Evolutionary conservation across 2,888 invertebrate genomes (phyloP), one percentile per base, ranked within the genome.

Genomic region (Nymphalis c-album): DNA sequence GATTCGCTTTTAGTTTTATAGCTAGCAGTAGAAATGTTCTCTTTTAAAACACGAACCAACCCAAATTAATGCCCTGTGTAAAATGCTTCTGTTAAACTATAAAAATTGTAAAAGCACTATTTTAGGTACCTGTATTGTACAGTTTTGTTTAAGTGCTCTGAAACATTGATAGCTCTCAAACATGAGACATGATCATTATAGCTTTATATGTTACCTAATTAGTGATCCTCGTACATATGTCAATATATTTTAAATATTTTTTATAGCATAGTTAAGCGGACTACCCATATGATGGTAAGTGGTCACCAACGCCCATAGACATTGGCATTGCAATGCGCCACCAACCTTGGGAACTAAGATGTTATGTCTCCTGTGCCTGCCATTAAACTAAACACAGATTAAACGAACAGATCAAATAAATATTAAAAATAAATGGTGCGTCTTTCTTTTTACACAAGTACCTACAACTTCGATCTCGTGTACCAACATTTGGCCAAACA

Each of bases 1-100:
- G 80, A 83, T 81, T 81, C 76, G 81, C 80, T 82, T 82, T 82
- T 70, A 78, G 81, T 85, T 87, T 88, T 85, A 87, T 80, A 82
- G 80, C 78, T 74, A 80, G 80, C 80, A 82, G 79, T 80, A 76
- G 77, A 75, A 75, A 76, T 73, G 71, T 71, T 70, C 74, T 74
- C 73, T 80, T n/a, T 83, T 80, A 79, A 83, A 82, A 40, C 13
- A 10, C 40, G 77, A 74, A 73, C 75, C 74, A 73, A 75, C 76
- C 74, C 71, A 73, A 78, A 79, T 83, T 82, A 82, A 82, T 80
- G 76, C 69, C 66, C 71, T 73, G 68, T 75, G 76, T 77, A 75
- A 76, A 79, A 71, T 74, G 60, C 59, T 62, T 68, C 63, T 65
- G 66, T 64, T 48, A 61, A 65, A 58, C 60, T 58, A 51, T 64